Base-by-base conservation (phyloP, 2,797 vertebrate genomes). In the Rhyacichthys aspro region DNA sequence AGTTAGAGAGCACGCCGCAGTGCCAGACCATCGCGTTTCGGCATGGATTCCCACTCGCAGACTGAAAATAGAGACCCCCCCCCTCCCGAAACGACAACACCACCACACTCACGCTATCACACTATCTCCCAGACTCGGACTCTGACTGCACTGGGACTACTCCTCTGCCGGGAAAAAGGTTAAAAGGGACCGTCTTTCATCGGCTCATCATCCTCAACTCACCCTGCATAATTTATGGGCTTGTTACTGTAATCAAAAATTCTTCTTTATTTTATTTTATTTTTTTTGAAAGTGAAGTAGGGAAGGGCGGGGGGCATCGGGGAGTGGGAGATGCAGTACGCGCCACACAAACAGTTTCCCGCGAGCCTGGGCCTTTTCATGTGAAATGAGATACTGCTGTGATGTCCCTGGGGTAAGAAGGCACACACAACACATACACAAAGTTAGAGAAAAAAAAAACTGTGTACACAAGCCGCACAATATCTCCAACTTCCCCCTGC, bases 211-310 rank as follows among this genome's bases (percentile, higher is more conserved):
- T 86, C 72, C 67, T 82, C 83, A 67, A 66, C 66, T 66, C 55
- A 11, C 34, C 48, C 77, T 92, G 89, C 87, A 92, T 92, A 87
- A 92, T 92, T 90, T 85, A 92, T 91, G 73, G 74, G 67, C 85
- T 88, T 86, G 87, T 92, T 92, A 91, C 90, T 91, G 87, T 92
- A 91, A 92, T 93, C 89, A 91, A 90, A 92, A 90, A 93, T 91
- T 92, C 90, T 86, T 86, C 83, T 89, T 91, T 90, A 90, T 89
- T 87, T 91, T 90, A 90, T 89, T 87, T 88, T 66, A 64, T 54
- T 48, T 59, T 59, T 67, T 32, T 54, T 69, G 18, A 50, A 44
- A 52, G 33, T 52, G 39, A 39, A 41, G 61, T 44, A 42, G 59
- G 70, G 32, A 65, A 62, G 65, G 23, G 37, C 36, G 14, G 16